phyloP scores from a whole-genome alignment of 2,113 vertebrate species.

The Corynorhinus townsendii region DNA sequence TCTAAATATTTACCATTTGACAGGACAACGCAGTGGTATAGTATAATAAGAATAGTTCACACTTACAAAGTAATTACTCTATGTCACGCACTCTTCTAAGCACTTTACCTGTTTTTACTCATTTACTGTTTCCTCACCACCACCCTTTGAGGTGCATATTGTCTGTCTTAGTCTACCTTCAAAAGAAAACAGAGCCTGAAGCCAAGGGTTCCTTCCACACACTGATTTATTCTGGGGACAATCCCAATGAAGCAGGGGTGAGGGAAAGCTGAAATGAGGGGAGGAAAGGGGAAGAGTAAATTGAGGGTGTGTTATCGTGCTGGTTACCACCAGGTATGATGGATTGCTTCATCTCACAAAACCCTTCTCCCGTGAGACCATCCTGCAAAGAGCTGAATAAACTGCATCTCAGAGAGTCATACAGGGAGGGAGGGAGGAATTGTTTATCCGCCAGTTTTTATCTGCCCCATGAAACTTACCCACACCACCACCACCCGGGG shows the following conservation, averaged over 20 bases:
- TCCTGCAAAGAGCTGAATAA: neutral
- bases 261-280: neutral
- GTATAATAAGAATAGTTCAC: neutral
- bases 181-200: neutral
- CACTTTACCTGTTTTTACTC: slow-evolving; percentile 8
- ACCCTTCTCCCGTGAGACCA: neutral
- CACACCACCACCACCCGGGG: neutral
- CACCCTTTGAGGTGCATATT: neutral
- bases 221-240: neutral
- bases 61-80: neutral
- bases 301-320: neutral
- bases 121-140: neutral
- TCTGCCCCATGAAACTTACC: neutral
- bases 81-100: neutral
- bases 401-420: neutral
- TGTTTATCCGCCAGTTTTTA: neutral
- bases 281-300: neutral
- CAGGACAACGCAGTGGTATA: neutral
- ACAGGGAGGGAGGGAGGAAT: neutral
- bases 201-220: neutral
- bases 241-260: neutral
- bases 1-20: slow-evolving; percentile 36
- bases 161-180: neutral
- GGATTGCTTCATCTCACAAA: neutral
- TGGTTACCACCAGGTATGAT: neutral